Evolutionary conservation across 1,140 invertebrate genomes (phyloP).

Genomic region (Physella acuta): DNA sequence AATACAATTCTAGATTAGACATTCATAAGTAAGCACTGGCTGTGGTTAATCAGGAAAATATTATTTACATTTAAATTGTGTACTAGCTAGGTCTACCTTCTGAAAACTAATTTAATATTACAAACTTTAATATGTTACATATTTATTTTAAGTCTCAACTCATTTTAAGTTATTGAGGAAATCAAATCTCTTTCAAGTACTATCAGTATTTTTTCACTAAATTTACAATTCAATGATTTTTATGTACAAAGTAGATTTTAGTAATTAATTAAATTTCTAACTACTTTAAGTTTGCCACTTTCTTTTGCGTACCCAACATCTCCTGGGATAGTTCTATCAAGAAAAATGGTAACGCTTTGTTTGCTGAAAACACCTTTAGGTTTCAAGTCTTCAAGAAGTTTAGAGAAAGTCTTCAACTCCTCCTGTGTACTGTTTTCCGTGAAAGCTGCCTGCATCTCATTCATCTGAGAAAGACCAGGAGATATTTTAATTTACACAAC

Average conservation of each 20-base stretch:
- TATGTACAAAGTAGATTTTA: no score
- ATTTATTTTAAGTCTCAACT: no score
- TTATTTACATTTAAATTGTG: background rate
- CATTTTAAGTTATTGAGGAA: no score
- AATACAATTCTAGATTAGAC: no score
- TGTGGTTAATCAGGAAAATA: background rate
- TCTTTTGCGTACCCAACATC: background rate
- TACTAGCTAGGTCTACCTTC: background rate
- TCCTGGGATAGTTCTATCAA: conserved; percentile 12
- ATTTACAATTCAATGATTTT: no score
- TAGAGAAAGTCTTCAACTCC: background rate
- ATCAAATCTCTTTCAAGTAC: no score
- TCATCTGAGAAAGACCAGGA: background rate
- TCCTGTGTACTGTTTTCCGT: background rate
- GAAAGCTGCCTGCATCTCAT: background rate
- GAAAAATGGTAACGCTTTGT: background rate
- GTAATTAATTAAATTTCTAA: background rate
- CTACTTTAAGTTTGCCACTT: conserved; percentile 1
- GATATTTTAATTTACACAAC: no score
- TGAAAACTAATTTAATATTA: no score
- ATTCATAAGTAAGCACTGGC: background rate
- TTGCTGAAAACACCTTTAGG: background rate
- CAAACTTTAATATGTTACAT: no score
- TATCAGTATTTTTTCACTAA: no score
- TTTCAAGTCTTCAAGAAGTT: background rate